phyloP scores from a whole-genome alignment of 2,888 invertebrate genomes.

The Hypsopygia costalis region DNA sequence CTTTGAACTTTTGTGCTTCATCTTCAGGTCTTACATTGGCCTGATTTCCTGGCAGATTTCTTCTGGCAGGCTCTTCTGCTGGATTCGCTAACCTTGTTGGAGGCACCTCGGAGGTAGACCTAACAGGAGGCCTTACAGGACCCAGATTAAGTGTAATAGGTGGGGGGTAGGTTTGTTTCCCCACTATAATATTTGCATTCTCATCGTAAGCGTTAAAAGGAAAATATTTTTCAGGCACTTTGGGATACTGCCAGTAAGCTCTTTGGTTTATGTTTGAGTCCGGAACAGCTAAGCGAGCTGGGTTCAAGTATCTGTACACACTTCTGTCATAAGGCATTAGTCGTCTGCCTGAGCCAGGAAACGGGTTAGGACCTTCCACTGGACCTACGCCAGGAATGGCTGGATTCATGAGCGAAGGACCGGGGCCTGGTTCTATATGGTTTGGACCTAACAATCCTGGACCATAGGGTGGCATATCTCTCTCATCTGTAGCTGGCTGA shows the following conservation, averaged over 20 bases:
- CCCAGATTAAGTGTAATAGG: neutral
- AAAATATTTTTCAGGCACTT: neutral
- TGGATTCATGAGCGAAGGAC: too few relatives aligned
- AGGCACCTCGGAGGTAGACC: neutral
- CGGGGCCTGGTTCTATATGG: too few relatives aligned
- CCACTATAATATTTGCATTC: neutral
- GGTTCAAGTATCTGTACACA: neutral
- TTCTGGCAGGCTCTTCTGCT: conserved; percentile 12
- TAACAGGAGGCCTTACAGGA: neutral
- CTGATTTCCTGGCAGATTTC: neutral
- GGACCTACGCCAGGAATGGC: too few relatives aligned
- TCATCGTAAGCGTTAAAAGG: neutral
- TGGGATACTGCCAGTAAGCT: neutral
- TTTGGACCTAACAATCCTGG: conserved; percentile 1
- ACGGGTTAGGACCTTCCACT: neutral
- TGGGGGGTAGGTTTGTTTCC: neutral
- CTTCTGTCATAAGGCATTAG: conserved; percentile 14
- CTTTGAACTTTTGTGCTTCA: neutral
- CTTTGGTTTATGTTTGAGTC: neutral
- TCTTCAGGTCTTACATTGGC: neutral
- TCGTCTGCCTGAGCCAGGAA: conserved; percentile 17
- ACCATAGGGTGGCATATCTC: conserved; percentile 13
- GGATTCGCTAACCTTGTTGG: conserved; percentile 6
- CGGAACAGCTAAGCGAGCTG: conserved; percentile 4
- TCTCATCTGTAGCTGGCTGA: conserved; percentile 14